A percentile compares a stretch with the other conserved stretches of the same genome.
Conservation (phyloP, 2,888 invertebrate species). For the Gymnosoma rotundatum region DNA sequence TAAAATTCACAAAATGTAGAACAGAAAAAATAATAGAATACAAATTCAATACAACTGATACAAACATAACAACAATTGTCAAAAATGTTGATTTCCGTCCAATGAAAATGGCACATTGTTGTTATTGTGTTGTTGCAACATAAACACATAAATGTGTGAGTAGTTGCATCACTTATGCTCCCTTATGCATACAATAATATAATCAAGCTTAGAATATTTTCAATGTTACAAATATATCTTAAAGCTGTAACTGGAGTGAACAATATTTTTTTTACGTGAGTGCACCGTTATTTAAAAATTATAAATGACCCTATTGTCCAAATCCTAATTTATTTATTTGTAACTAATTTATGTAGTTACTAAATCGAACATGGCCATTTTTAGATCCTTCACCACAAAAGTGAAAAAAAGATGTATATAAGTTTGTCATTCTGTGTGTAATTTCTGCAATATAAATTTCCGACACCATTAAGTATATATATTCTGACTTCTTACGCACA, state of each 20-base stretch:
- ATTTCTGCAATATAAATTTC: no score
- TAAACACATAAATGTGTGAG: not conserved
- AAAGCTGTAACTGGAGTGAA: not conserved
- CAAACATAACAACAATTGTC: constrained; percentile 58
- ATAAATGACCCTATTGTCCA: no score
- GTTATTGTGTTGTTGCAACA: constrained; percentile 12
- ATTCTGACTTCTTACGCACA: no score
- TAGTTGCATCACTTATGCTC: not conserved
- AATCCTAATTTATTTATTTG: no score
- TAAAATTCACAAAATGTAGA: not conserved
- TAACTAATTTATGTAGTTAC: no score
- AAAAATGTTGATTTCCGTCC: constrained; percentile 68
- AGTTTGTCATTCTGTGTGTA: no score
- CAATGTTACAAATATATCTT: not conserved
- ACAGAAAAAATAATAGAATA: not conserved
- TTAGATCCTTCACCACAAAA: no score
- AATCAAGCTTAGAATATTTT: constrained; percentile 8
- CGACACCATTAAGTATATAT: no score
- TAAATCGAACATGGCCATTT: no score
- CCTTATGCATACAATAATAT: constrained; percentile 1
- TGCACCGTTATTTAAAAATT: no score
- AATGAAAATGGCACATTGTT: constrained; percentile 53
- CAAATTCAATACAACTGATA: not conserved
- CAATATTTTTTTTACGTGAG: not conserved
- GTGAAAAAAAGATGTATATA: no score